A percentile compares a stretch with the other conserved stretches of the same genome.
phyloP scores from a whole-genome alignment of 2,797 vertebrate species.

The Ispidina picta region DNA sequence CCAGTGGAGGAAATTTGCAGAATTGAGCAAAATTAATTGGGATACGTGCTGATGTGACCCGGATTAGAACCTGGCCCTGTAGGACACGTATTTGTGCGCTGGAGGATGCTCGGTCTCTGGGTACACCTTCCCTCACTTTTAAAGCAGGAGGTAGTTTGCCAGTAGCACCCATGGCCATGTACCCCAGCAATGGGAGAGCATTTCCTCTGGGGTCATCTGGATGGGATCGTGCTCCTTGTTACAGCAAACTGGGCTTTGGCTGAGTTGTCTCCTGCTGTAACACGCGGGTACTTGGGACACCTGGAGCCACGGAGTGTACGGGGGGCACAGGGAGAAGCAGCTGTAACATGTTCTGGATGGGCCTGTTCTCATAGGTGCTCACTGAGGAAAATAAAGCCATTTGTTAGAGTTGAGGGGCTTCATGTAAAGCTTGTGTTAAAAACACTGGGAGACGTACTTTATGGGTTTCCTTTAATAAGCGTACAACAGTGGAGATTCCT shows the following conservation, averaged over 20 bases:
- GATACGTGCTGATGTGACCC: neutral
- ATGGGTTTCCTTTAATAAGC: conserved; percentile 74
- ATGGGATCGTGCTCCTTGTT: neutral
- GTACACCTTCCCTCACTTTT: neutral
- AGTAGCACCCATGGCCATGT: neutral
- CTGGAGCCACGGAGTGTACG: rapidly evolving
- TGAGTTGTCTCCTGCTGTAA: neutral
- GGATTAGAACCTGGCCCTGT: neutral
- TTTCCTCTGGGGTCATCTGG: neutral
- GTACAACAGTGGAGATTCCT: conserved; percentile 71
- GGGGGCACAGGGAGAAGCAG: neutral
- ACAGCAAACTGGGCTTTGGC: neutral
- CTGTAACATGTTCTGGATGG: neutral
- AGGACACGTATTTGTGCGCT: neutral
- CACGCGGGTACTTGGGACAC: neutral
- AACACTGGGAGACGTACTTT: conserved; percentile 55
- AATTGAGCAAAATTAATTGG: neutral
- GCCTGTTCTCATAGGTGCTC: neutral
- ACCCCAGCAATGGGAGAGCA: neutral
- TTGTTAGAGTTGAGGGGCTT: conserved; percentile 48
- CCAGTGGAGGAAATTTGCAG: neutral
- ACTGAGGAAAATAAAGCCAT: conserved; percentile 28
- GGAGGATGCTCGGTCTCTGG: neutral
- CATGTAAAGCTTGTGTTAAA: conserved; percentile 45
- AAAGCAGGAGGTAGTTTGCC: neutral